These are phyloP conservation scores for Amblyraja radiata DNA, from an alignment of 2,797 vertebrate species.

Conservation along the genomic window DNA sequence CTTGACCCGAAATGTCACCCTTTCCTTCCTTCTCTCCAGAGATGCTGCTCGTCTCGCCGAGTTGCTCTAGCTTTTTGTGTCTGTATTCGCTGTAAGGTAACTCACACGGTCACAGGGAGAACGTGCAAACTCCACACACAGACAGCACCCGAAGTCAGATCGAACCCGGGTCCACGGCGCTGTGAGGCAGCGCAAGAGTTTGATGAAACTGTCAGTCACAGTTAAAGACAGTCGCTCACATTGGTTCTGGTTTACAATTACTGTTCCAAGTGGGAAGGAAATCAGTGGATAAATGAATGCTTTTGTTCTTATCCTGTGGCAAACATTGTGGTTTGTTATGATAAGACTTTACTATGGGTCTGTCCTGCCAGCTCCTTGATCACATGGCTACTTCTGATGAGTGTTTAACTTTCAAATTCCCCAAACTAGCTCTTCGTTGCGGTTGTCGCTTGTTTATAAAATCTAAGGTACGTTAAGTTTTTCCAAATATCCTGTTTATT, in stretches of 20 bases:
- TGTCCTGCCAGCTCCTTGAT: background rate
- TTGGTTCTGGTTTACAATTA: background rate
- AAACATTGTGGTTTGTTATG: slow-evolving; percentile 28
- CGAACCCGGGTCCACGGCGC: too few relatives aligned
- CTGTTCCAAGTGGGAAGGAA: slow-evolving; percentile 25
- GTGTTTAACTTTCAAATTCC: background rate
- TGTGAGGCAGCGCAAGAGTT: background rate
- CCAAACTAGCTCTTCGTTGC: background rate
- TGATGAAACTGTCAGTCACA: background rate
- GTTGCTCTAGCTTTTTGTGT: too few relatives aligned
- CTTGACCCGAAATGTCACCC: too few relatives aligned
- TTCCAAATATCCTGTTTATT: slow-evolving; percentile 5
- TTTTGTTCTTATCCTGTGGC: slow-evolving; percentile 21
- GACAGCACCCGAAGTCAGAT: too few relatives aligned
- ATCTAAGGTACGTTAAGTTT: background rate
- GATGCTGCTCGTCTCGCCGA: too few relatives aligned
- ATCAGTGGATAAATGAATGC: slow-evolving; percentile 29
- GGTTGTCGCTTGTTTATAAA: background rate
- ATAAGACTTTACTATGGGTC: background rate
- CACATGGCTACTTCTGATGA: background rate
- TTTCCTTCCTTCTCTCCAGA: too few relatives aligned
- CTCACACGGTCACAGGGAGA: too few relatives aligned
- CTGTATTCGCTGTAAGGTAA: too few relatives aligned
- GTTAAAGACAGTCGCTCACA: background rate
- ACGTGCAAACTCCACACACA: too few relatives aligned